Percentiles rank a stretch among this genome's conserved stretches.
Evolutionary conservation across 2,113 vertebrate species (phyloP).

Genomic region (Actenoides hombroni): DNA sequence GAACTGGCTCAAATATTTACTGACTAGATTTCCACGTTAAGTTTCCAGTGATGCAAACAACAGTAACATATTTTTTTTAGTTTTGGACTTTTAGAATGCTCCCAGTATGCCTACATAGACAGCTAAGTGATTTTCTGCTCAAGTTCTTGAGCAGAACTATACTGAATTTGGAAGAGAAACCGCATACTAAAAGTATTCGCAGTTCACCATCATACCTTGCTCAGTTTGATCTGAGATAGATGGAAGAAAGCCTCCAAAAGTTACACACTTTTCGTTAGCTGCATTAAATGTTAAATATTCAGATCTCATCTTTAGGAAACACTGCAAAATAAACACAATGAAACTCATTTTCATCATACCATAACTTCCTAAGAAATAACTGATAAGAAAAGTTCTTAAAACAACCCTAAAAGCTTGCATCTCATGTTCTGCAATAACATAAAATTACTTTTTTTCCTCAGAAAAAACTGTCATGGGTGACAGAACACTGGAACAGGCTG

Average conservation of each 20-base stretch:
- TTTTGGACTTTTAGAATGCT: not conserved
- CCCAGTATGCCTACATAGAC: not conserved
- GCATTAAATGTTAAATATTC: conserved; percentile 66
- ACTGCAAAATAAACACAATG: conserved; percentile 78
- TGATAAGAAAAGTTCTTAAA: not conserved
- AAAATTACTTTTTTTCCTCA: not conserved
- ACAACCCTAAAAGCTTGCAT: not conserved
- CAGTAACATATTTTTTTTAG: not conserved
- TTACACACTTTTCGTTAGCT: conserved; percentile 79
- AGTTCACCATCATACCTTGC: conserved; percentile 80
- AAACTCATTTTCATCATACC: not conserved
- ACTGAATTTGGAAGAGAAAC: not conserved
- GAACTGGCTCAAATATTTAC: not conserved
- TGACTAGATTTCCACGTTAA: not conserved
- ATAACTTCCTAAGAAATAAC: not conserved
- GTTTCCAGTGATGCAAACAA: not conserved
- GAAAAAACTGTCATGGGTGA: not conserved
- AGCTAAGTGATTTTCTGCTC: not conserved
- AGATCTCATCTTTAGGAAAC: conserved; percentile 76
- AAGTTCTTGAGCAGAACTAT: not conserved
- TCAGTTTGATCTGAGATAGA: conserved; percentile 86
- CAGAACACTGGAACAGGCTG: no score
- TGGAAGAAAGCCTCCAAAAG: conserved; percentile 81
- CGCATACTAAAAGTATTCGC: not conserved
- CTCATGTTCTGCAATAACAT: not conserved